These are phyloP conservation scores for Tipula lateralis DNA, from an alignment of 2,888 invertebrate species.

Conservation along the genomic window DNA sequence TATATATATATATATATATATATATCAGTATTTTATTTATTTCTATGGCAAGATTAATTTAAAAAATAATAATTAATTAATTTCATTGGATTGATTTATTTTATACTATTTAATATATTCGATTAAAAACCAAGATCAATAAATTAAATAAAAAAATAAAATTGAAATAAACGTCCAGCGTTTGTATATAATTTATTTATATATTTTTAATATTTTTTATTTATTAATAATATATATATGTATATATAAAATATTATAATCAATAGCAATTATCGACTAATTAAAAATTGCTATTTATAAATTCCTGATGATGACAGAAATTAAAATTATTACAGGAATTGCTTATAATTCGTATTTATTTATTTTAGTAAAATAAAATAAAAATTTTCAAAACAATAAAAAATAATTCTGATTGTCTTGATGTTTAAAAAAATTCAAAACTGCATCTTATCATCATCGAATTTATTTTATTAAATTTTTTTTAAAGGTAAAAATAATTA, in stretches of 20 bases:
- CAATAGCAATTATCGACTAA: not conserved
- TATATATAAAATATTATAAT: not conserved
- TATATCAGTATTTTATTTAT: not conserved
- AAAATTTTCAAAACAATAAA: not conserved
- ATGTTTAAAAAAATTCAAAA: not conserved
- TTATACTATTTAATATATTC: not conserved
- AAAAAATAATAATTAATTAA: not conserved
- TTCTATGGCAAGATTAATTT: not conserved
- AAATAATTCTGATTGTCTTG: not conserved
- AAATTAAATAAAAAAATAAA: not conserved
- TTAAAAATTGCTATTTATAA: constrained; percentile 5
- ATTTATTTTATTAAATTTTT: not conserved
- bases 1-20: not conserved
- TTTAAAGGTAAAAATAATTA: not conserved
- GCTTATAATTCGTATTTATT: not conserved
- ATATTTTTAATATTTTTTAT: too few relatives aligned
- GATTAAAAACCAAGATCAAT: not conserved
- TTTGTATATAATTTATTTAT: not conserved
- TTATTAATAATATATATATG: not conserved
- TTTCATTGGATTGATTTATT: not conserved
- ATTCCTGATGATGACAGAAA: not conserved
- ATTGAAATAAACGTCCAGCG: not conserved
- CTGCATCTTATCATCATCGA: not conserved
- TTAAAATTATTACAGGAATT: not conserved
- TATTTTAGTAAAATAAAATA: not conserved